Percentiles rank a stretch among this genome's conserved stretches.
phyloP scores from a whole-genome alignment of 2,888 invertebrate species.

The Tridacna gigas region DNA sequence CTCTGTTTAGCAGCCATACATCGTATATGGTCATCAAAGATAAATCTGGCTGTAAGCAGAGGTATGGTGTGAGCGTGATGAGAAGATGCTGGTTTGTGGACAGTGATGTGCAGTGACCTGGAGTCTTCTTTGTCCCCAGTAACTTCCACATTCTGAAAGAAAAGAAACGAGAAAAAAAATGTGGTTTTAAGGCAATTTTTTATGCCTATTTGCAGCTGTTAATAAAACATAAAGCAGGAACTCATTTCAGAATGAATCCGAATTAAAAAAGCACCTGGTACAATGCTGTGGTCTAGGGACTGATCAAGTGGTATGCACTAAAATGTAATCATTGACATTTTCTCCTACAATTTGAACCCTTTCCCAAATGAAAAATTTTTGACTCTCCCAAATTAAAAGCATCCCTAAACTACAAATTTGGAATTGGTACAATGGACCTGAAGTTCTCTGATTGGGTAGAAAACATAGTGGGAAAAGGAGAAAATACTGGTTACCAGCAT shows the following conservation, averaged over 20 bases:
- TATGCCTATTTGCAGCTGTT: neutral
- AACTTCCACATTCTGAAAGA: constrained; percentile 94
- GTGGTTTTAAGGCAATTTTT: too few species aligned
- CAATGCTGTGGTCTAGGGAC: too few species aligned
- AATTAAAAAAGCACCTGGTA: too few species aligned
- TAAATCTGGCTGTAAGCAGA: constrained; percentile 87
- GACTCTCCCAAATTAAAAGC: too few species aligned
- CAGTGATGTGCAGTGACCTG: constrained; percentile 95
- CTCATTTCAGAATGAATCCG: too few species aligned
- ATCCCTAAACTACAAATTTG: too few species aligned
- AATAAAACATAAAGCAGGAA: neutral
- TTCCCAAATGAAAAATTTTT: too few species aligned
- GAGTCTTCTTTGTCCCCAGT: constrained; percentile 98
- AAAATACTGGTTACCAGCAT: neutral
- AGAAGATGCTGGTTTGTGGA: constrained; percentile 90
- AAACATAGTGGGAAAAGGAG: neutral
- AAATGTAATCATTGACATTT: too few species aligned
- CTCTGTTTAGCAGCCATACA: constrained; percentile 99
- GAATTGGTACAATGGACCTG: too few species aligned
- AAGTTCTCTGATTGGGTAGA: too few species aligned
- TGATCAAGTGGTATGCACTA: too few species aligned
- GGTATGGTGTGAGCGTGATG: constrained; percentile 85
- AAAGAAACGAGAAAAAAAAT: neutral
- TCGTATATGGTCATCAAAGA: constrained; percentile 99
- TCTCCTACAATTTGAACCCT: too few species aligned